Evolutionary conservation across 2,888 invertebrate genomes (phyloP).

Genomic region (Chrysolina oricalcia): DNA sequence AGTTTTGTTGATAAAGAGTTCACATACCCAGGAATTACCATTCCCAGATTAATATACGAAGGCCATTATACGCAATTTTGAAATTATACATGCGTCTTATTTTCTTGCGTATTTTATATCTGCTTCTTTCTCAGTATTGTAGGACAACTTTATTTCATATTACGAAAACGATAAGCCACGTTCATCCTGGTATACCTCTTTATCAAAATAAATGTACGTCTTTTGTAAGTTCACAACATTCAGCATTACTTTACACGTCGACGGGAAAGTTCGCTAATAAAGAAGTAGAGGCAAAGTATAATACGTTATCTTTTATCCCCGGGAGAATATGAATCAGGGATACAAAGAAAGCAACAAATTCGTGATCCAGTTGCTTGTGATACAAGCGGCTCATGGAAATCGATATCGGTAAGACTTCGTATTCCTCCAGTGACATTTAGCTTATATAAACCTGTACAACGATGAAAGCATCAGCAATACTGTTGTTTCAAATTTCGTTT

Average conservation of each 20-base stretch:
- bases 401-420: conserved; percentile 34
- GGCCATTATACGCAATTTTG: too few relatives aligned
- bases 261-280: conserved; percentile 53
- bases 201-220: conserved; percentile 47
- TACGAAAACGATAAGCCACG: not conserved
- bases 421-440: conserved; percentile 23
- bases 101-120: not conserved
- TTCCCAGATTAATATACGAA: too few relatives aligned
- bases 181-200: conserved; percentile 14
- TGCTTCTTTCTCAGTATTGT: not conserved
- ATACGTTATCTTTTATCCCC: conserved; percentile 52
- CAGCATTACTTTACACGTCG: conserved; percentile 42
- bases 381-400: conserved; percentile 47
- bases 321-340: conserved; percentile 56
- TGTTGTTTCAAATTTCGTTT: too few relatives aligned
- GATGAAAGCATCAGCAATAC: too few relatives aligned
- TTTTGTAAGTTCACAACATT: conserved; percentile 41
- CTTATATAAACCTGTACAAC: not conserved
- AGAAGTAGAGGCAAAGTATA: conserved; percentile 50
- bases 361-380: conserved; percentile 57
- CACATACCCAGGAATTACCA: too few relatives aligned
- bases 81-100: too few relatives aligned
- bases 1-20: too few relatives aligned
- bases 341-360: conserved; percentile 55
- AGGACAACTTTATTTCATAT: conserved; percentile 3